Evolutionary conservation across 1,140 invertebrate species (phyloP).

Genomic region (Zaprionus tsacasi): DNA sequence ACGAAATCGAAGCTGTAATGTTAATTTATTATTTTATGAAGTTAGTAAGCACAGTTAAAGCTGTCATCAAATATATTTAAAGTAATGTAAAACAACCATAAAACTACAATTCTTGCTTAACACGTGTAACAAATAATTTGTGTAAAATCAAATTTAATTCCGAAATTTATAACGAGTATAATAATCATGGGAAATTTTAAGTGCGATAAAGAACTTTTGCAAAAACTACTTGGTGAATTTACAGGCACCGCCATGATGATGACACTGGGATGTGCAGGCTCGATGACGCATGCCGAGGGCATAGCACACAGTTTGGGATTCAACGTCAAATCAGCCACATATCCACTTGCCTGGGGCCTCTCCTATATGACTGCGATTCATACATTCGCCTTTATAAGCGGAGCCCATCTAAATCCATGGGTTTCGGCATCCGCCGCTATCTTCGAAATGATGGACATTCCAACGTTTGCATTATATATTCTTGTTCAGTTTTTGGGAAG

Average conservation of each 20-base stretch:
- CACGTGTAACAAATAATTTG: neutral
- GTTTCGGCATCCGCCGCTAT: constrained; percentile 25
- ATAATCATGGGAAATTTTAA: constrained; percentile 32
- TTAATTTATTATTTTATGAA: neutral
- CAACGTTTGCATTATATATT: constrained; percentile 24
- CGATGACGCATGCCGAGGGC: too few relatives aligned
- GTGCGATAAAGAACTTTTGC: neutral
- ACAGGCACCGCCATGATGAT: constrained; percentile 26
- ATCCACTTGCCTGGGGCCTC: constrained; percentile 23
- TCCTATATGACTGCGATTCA: constrained; percentile 16
- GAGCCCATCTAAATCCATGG: constrained; percentile 39
- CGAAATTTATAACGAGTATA: neutral
- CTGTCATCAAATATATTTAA: neutral
- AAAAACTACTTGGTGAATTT: constrained; percentile 26
- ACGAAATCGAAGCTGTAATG: too few relatives aligned
- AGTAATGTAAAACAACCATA: neutral
- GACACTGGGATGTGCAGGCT: constrained; percentile 18
- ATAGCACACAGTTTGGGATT: too few relatives aligned
- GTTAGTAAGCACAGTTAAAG: neutral
- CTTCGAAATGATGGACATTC: constrained; percentile 17
- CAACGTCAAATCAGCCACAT: too few relatives aligned
- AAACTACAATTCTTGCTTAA: neutral
- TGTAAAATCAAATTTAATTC: neutral
- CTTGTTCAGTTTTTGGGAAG: constrained; percentile 21
- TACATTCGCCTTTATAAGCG: constrained; percentile 24